Percentiles rank a stretch among this genome's conserved stretches.
phyloP scores from a whole-genome alignment of 2,113 vertebrate genomes.

The Pao palembangensis region DNA sequence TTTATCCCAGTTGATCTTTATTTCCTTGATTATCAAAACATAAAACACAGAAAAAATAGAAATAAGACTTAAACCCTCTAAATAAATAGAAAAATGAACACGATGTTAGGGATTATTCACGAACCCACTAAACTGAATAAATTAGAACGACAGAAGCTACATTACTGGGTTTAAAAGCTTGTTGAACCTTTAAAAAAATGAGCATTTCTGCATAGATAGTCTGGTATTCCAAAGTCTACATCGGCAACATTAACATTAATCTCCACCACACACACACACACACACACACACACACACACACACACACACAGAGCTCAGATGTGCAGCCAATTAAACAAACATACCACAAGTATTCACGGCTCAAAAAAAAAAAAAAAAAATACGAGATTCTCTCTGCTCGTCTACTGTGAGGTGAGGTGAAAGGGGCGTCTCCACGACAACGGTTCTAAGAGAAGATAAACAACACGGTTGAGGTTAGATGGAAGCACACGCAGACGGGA shows the following conservation, averaged over 20 bases:
- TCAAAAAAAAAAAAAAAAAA: conserved; percentile 10
- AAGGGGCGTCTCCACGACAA: neutral
- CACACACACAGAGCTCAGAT: conserved; percentile 3
- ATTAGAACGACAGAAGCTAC: conserved; percentile 49
- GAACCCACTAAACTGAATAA: conserved; percentile 18
- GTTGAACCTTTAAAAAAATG: conserved; percentile 45
- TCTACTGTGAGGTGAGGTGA: conserved; percentile 28
- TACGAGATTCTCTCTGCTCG: conserved; percentile 20
- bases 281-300: neutral
- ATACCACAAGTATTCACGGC: conserved; percentile 18
- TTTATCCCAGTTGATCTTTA: conserved; percentile 32
- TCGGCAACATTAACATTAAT: conserved; percentile 24
- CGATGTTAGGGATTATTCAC: conserved; percentile 18
- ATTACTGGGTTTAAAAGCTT: conserved; percentile 52
- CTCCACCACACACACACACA: neutral
- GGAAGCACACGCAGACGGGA: conserved; percentile 14
- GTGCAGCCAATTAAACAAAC: conserved; percentile 12
- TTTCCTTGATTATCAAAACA: conserved; percentile 40
- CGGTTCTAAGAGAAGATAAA: conserved; percentile 4
- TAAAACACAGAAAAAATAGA: conserved; percentile 30
- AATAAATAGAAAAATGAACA: conserved; percentile 36
- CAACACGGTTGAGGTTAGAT: neutral
- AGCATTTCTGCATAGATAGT: conserved; percentile 69
- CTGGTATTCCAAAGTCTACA: conserved; percentile 35
- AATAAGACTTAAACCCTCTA: conserved; percentile 24